phyloP scores from a whole-genome alignment of 2,797 vertebrate species.

The Okamejei kenojei region DNA sequence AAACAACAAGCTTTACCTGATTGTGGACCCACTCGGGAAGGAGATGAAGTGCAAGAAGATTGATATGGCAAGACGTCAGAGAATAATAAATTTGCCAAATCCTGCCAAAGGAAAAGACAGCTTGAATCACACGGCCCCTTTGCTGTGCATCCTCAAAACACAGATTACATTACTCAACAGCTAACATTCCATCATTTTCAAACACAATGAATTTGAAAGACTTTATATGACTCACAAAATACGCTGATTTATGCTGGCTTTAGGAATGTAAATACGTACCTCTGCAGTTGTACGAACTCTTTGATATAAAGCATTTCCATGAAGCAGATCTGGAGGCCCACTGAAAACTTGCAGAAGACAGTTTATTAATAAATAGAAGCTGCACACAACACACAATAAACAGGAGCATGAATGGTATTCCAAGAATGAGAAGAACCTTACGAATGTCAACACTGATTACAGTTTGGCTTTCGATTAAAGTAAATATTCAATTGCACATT shows the following conservation, averaged over 20 bases:
- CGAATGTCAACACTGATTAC: background rate
- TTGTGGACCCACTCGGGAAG: constrained; percentile 43
- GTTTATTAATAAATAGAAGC: constrained; percentile 28
- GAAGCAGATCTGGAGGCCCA: constrained; percentile 81
- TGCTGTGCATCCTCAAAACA: background rate
- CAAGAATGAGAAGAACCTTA: background rate
- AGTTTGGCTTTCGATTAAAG: background rate
- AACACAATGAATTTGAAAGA: constrained; percentile 16
- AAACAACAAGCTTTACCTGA: constrained; percentile 44
- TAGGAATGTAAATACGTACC: constrained; percentile 53
- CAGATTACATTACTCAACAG: background rate
- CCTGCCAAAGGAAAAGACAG: constrained; percentile 44
- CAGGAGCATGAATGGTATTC: constrained; percentile 14
- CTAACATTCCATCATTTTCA: background rate
- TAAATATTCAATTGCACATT: background rate
- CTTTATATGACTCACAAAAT: background rate
- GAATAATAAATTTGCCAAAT: constrained; percentile 74
- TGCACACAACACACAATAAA: constrained; percentile 17
- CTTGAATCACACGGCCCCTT: background rate
- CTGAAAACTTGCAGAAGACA: constrained; percentile 62
- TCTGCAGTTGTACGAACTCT: constrained; percentile 77
- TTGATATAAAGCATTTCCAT: constrained; percentile 80
- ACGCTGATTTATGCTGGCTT: constrained; percentile 39
- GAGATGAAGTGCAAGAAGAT: constrained; percentile 39
- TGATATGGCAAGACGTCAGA: constrained; percentile 58